Evolutionary conservation across 2,888 invertebrate species (phyloP).

Genomic region (Meloe dianella): DNA sequence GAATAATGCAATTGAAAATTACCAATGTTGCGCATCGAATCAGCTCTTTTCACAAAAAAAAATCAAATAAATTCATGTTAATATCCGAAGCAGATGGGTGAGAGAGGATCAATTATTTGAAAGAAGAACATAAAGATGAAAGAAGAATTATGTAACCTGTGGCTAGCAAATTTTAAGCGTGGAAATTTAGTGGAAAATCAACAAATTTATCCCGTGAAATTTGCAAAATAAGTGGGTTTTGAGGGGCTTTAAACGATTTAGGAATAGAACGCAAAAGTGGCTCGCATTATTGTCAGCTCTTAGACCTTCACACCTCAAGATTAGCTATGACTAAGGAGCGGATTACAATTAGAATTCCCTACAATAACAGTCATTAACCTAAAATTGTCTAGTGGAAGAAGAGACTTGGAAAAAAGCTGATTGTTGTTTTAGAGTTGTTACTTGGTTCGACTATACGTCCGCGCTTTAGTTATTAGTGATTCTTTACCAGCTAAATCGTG

Average conservation of each 20-base stretch:
- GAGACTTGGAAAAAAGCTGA: too few species aligned
- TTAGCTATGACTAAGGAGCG: too few species aligned
- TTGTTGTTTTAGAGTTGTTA: too few species aligned
- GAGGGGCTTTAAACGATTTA: not conserved
- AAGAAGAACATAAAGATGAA: not conserved
- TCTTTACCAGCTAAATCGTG: too few species aligned
- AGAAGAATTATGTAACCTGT: not conserved
- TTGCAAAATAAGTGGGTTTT: not conserved
- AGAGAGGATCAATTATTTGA: not conserved
- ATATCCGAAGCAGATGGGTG: slow-evolving; percentile 6
- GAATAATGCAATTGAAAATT: slow-evolving; percentile 29
- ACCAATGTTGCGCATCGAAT: slow-evolving; percentile 34
- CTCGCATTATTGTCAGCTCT: too few species aligned
- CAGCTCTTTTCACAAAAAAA: slow-evolving; percentile 8
- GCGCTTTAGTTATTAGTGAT: too few species aligned
- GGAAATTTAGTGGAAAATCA: not conserved
- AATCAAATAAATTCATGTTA: slow-evolving; percentile 1
- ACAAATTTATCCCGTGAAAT: slow-evolving; percentile 3
- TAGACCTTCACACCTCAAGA: too few species aligned
- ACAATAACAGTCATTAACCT: too few species aligned
- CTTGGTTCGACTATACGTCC: too few species aligned
- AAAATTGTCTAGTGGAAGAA: too few species aligned
- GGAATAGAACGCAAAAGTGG: not conserved
- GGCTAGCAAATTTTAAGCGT: not conserved
- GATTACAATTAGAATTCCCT: too few species aligned